Base-by-base conservation (phyloP, 2,113 vertebrate genomes). In the Dryoscopus gambensis region DNA sequence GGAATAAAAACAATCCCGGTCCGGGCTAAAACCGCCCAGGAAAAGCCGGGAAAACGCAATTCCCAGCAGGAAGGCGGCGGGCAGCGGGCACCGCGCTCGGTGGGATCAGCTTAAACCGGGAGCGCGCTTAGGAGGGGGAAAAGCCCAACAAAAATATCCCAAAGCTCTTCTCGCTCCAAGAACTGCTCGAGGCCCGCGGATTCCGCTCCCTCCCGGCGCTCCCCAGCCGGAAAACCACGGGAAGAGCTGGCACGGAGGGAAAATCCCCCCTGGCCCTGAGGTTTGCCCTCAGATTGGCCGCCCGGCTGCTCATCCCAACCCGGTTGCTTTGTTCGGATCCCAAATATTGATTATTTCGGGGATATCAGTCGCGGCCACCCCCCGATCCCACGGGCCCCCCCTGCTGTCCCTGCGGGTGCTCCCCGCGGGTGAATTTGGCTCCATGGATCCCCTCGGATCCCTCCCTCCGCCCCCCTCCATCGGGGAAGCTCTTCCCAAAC, bases 331-430 rank as follows among this genome's bases (percentile, higher is more conserved):
- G n/a, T n/a, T n/a, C n/a, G n/a, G 2, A 30, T 3, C 6, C 13
- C 10, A 16, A 63, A 18, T 67, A 42, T 53, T 22, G 6, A 33
- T 25, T 15, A 0, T 9, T 9, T 14, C 19, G 25, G 3, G 20
- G 35, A 8, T 2, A 5, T 7, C 19, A 8, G 22, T 12, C 35
- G 7, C 17, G 0, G 37, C 31, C 10, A 0, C 30, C 20, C 44
- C 14, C 9, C 11, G 0, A 0, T 21, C 28, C 46, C 47, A 2
- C 0, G 2, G 35, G 42, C 35, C 50, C 0, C 31, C 31, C 31
- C 22, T 39, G 5, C 31, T 16, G 7, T 37, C 53, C 65, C 49
- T 8, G 23, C 0, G 13, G 62, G 33, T 52, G 76, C 9, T 91
- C 44, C 35, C 28, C n/a, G 2, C 0, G 62, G 67, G 23, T 28